A percentile compares a stretch with the other conserved stretches of the same genome.
Conservation (phyloP, 1,140 invertebrate species). For the Drosophila nigrodunni region DNA sequence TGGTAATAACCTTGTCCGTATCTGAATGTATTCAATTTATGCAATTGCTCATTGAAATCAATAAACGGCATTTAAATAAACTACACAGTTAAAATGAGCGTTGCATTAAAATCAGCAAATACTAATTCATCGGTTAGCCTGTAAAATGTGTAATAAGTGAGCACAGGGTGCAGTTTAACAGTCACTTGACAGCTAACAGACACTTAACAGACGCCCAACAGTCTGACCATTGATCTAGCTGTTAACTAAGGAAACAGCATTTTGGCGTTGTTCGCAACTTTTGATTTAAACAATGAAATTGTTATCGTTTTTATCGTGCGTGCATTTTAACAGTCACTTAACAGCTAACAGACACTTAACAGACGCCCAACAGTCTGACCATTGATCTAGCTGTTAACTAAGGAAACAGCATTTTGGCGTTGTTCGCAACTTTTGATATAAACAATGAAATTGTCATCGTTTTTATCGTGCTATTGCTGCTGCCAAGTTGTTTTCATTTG, state of each 20-base stretch:
- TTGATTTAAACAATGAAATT: constrained; percentile 79
- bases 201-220: constrained; percentile 8
- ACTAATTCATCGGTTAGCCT: background rate
- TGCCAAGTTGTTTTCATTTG: constrained; percentile 60
- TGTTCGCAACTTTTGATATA: constrained; percentile 67
- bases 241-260: constrained; percentile 18
- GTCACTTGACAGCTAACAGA: background rate
- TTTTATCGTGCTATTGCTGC: constrained; percentile 41
- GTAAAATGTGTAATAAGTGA: background rate
- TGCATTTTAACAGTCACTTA: no score
- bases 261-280: constrained; percentile 37
- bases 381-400: constrained; percentile 22
- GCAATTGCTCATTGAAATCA: constrained; percentile 41
- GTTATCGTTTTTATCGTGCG: constrained; percentile 46
- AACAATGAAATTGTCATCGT: constrained; percentile 71
- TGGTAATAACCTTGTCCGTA: constrained; percentile 40
- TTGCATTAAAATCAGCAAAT: constrained; percentile 13
- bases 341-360: constrained; percentile 1
- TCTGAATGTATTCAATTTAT: constrained; percentile 55
- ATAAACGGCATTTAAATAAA: constrained; percentile 43
- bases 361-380: constrained; percentile 19
- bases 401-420: constrained; percentile 4
- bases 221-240: constrained; percentile 20
- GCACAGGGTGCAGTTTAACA: background rate
- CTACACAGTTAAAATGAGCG: constrained; percentile 32